phyloP scores from a whole-genome alignment of 1,140 invertebrate genomes.

The Drosophila ercepeae region DNA sequence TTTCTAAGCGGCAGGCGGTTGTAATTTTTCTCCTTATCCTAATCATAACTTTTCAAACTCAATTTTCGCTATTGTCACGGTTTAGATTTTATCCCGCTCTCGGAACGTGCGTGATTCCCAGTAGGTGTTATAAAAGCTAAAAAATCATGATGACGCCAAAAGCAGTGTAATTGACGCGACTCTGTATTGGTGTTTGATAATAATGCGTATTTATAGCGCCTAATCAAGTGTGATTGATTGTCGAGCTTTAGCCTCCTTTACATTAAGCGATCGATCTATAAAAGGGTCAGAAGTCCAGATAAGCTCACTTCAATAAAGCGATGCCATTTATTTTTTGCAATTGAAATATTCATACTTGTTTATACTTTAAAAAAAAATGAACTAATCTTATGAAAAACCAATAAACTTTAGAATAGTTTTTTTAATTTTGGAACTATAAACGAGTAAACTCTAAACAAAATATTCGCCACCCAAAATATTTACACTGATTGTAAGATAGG shows the following conservation, averaged over 20 bases:
- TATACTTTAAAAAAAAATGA: no score
- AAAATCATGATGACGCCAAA: conserved; percentile 39
- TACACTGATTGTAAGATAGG: conserved; percentile 6
- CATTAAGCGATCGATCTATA: conserved; percentile 32
- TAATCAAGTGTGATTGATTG: conserved; percentile 73
- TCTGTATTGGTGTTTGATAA: conserved; percentile 41
- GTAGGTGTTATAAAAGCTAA: not conserved
- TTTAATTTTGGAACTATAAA: not conserved
- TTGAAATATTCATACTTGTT: no score
- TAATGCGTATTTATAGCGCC: conserved; percentile 75
- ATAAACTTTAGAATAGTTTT: not conserved
- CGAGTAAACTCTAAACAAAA: not conserved
- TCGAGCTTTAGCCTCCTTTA: conserved; percentile 39
- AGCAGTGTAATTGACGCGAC: conserved; percentile 59
- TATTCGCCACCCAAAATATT: not conserved
- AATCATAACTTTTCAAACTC: conserved; percentile 68
- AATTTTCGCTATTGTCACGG: conserved; percentile 44
- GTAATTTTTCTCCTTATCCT: conserved; percentile 80
- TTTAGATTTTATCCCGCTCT: conserved; percentile 18
- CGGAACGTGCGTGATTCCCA: conserved; percentile 9
- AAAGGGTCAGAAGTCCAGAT: conserved; percentile 37
- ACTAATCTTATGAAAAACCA: no score
- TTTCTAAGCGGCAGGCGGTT: conserved; percentile 82
- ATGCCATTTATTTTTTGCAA: not conserved
- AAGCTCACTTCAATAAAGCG: conserved; percentile 7